Percentiles rank a stretch among this genome's conserved stretches.
phyloP scores from a whole-genome alignment of 2,888 invertebrate species.

The Sisyra terminalis region DNA sequence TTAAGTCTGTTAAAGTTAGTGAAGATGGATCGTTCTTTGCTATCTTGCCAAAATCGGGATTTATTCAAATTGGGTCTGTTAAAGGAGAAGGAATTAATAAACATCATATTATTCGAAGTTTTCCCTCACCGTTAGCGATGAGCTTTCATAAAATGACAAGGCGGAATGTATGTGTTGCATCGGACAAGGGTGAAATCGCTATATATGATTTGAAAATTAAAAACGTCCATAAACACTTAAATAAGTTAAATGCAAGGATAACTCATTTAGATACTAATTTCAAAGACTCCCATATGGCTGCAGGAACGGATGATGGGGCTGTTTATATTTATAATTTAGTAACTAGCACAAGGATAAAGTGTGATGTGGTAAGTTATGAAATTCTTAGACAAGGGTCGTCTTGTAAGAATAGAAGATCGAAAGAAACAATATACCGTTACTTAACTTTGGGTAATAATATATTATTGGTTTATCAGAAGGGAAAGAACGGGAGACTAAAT shows the following conservation, averaged over 20 bases:
- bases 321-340: too few species aligned
- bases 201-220: constrained; percentile 7
- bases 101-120: constrained; percentile 20
- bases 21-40: constrained; percentile 25
- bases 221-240: constrained; percentile 1
- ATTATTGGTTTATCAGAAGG: too few species aligned
- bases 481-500: too few species aligned
- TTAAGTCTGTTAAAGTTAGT: constrained; percentile 20
- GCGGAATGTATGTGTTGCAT: constrained; percentile 16
- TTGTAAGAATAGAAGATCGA: too few species aligned
- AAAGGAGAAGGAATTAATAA: constrained; percentile 21
- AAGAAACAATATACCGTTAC: too few species aligned
- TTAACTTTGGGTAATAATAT: too few species aligned
- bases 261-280: constrained; percentile 31
- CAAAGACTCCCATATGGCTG: constrained; percentile 32
- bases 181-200: neutral
- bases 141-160: constrained; percentile 23
- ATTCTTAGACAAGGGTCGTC: too few species aligned
- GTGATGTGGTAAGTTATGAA: too few species aligned
- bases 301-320: constrained; percentile 30
- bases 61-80: constrained; percentile 22
- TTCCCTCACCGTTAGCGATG: constrained; percentile 23
- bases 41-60: constrained; percentile 21
- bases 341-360: too few species aligned
- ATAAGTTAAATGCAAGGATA: constrained; percentile 20